Conservation (phyloP, 2,888 invertebrate species). For the Mythimna loreyi region DNA sequence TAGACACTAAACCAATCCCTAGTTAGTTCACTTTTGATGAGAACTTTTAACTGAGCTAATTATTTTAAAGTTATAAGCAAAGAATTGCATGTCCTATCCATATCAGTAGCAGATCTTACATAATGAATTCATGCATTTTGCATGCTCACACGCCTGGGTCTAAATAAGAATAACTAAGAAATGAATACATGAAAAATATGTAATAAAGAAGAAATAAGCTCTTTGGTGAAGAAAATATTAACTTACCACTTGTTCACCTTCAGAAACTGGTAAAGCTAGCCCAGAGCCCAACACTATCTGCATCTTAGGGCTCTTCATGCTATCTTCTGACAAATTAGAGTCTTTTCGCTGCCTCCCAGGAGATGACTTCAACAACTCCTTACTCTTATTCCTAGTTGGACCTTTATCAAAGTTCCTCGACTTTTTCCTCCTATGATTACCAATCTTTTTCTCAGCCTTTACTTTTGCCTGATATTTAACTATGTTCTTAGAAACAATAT, state of each 20-base stretch:
- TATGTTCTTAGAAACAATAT: constrained; percentile 74
- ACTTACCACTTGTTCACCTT: constrained; percentile 91
- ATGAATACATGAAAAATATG: no score
- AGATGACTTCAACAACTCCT: constrained; percentile 80
- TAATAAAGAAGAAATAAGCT: no score
- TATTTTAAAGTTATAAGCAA: no score
- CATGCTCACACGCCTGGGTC: no score
- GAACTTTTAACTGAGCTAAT: no score
- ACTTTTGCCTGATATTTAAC: constrained; percentile 74
- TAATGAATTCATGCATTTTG: no score
- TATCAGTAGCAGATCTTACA: no score
- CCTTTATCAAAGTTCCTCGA: constrained; percentile 77
- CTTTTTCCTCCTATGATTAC: constrained; percentile 86
- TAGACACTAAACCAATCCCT: no score
- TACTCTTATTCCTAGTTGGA: constrained; percentile 73
- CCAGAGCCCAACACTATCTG: constrained; percentile 89
- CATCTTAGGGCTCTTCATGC: constrained; percentile 83
- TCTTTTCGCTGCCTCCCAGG: constrained; percentile 79
- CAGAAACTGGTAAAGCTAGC: constrained; percentile 89
- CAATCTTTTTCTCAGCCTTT: constrained; percentile 80
- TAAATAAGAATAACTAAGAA: no score
- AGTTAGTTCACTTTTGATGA: no score
- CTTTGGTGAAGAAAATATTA: no score
- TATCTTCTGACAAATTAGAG: constrained; percentile 82
- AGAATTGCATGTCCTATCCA: no score